These are phyloP conservation scores for Microcebus jonahi DNA, from an alignment of 2,113 vertebrate species.

Conservation along the genomic window DNA sequence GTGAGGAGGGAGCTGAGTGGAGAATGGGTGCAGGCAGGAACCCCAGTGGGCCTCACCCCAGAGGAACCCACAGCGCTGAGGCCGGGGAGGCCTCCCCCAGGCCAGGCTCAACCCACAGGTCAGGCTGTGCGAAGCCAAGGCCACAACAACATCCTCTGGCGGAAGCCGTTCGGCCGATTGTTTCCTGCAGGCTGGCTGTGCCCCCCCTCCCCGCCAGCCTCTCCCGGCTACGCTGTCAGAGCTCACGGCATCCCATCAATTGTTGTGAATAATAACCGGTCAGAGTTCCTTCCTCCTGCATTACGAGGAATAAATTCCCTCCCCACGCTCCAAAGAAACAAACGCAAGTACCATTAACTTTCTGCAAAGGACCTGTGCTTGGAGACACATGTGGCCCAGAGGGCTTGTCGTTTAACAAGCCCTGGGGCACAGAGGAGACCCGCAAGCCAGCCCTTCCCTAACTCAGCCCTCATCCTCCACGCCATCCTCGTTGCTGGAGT, in stretches of 20 bases:
- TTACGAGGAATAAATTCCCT: neutral
- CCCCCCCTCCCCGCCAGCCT: accelerated
- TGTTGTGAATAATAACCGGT: neutral
- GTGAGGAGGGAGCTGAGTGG: neutral
- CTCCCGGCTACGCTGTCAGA: neutral
- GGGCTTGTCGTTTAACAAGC: neutral
- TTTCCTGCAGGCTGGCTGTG: neutral
- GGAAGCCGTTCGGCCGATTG: neutral
- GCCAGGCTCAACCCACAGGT: neutral
- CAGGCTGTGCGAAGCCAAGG: neutral
- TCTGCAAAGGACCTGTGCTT: neutral
- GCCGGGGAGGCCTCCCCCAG: neutral
- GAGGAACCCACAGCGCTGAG: neutral
- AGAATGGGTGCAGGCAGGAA: neutral
- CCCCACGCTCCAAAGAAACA: neutral
- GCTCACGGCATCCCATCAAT: neutral
- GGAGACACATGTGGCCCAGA: neutral
- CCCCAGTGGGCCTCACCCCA: accelerated
- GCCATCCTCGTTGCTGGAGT: neutral
- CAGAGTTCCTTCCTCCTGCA: neutral
- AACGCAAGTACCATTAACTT: neutral
- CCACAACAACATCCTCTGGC: neutral
- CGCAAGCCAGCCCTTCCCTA: neutral
- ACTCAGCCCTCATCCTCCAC: neutral
- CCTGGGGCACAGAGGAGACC: too few relatives aligned